Evolutionary conservation across 2,888 invertebrate genomes (phyloP).

Genomic region (Cynaeus angustus): DNA sequence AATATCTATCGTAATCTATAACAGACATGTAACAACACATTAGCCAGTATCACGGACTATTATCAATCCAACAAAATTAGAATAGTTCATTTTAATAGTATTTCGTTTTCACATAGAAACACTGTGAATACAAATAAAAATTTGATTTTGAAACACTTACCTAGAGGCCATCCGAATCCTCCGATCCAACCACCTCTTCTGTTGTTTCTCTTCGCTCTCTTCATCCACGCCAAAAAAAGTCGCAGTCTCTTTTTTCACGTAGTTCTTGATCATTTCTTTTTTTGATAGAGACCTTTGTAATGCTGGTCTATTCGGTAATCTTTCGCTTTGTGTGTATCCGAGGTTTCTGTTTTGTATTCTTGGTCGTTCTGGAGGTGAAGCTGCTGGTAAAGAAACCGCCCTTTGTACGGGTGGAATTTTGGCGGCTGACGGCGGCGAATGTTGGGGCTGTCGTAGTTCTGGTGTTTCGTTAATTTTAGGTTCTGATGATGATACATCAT

Average conservation of each 20-base stretch:
- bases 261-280: slow-evolving; percentile 74
- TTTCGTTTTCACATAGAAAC: too few relatives aligned
- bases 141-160: slow-evolving; percentile 69
- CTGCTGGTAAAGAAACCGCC: slow-evolving; percentile 62
- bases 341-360: slow-evolving; percentile 53
- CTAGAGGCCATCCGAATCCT: slow-evolving; percentile 85
- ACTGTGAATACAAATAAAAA: background rate
- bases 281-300: slow-evolving; percentile 69
- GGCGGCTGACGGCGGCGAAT: slow-evolving; percentile 49
- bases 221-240: slow-evolving; percentile 91
- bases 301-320: slow-evolving; percentile 66
- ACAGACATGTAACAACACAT: too few relatives aligned
- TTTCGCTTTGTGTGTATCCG: slow-evolving; percentile 69
- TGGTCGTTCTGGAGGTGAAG: slow-evolving; percentile 59
- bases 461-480: slow-evolving; percentile 17
- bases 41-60: too few relatives aligned
- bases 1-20: too few relatives aligned
- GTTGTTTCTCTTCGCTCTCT: slow-evolving; percentile 83
- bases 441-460: slow-evolving; percentile 50
- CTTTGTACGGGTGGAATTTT: slow-evolving; percentile 59
- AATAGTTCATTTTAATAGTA: too few relatives aligned
- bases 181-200: slow-evolving; percentile 86
- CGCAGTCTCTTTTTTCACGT: slow-evolving; percentile 86
- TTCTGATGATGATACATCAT: slow-evolving; percentile 36
- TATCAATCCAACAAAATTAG: too few relatives aligned